Evolutionary conservation across 1,140 invertebrate species (phyloP), one percentile per base, ranked within the genome.

Genomic region (Pogonomyrmex barbatus): DNA sequence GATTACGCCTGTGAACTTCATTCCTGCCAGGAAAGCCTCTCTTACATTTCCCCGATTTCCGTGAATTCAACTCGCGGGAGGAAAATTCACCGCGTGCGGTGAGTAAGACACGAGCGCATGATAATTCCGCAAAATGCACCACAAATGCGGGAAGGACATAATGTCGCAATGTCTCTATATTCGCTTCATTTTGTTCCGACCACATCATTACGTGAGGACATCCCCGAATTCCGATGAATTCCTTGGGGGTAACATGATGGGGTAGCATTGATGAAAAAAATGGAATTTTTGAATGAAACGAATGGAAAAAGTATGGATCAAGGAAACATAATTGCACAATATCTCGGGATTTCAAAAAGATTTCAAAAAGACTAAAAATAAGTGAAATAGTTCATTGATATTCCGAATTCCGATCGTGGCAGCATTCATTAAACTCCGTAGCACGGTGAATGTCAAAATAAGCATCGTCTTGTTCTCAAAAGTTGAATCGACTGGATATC

Each of bases 51-150:
- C 68, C 56, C 47, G 17, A 14, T 50, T 73, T 75, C 68, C n/a
- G 9, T 62, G 56, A 83, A 83, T 75, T 50, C n/a, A 73, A 17
- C n/a, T 75, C 24, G 30, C 30, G 54, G 14, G 62, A 83, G 68
- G 45, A 73, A 83, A 75, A 60, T 36, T 39, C 33, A 24, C 14
- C 10, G 24, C 17, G 6, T 47, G 54, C 68, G 39, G 39, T 70
- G 4, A 68, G 8, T 33, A 2, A 65, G 39, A n/a, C 24, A n/a
- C 45, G 14, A 47, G 10, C 10, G 14, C 54, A 12, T 6, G 2
- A 54, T 14, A 24, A 67, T 79, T 52, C 12, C 54, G n/a, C 54
- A 12, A 5, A 62, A 75, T 75, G 30, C 12, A 60, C 24, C 8
- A 5, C n/a, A 81, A 81, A 24, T 24, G 24, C 24, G 0, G 24